Conservation (phyloP, 2,888 invertebrate species). For the Plagodis pulveraria region DNA sequence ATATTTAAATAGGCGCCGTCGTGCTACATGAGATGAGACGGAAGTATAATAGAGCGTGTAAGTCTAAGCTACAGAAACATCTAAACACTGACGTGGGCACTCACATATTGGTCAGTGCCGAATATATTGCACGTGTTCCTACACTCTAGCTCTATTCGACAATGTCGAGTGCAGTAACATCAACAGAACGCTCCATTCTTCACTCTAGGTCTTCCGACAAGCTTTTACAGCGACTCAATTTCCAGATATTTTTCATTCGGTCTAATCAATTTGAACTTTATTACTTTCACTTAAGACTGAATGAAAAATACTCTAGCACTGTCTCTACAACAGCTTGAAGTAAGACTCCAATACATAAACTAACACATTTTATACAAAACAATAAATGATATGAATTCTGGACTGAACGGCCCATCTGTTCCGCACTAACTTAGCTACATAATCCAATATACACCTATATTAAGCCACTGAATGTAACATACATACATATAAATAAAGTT, state of each 20-base stretch:
- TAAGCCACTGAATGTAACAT: slow-evolving; percentile 71
- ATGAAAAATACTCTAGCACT: neutral
- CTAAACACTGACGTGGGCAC: slow-evolving; percentile 67
- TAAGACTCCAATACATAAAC: slow-evolving; percentile 45
- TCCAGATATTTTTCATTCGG: neutral
- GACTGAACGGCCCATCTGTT: slow-evolving; percentile 45
- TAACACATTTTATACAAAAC: slow-evolving; percentile 70
- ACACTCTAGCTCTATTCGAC: slow-evolving; percentile 73
- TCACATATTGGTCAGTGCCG: slow-evolving; percentile 3
- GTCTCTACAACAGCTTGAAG: neutral
- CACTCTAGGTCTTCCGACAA: slow-evolving; percentile 18
- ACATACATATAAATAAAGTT: slow-evolving; percentile 65
- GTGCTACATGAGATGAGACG: slow-evolving; percentile 57
- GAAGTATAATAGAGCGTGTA: slow-evolving; percentile 50
- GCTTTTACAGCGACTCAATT: too few species aligned
- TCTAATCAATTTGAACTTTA: neutral
- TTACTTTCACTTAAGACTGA: neutral
- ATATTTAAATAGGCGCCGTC: slow-evolving; percentile 52
- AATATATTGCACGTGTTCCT: slow-evolving; percentile 59
- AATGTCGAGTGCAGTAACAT: slow-evolving; percentile 68
- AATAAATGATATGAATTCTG: slow-evolving; percentile 70
- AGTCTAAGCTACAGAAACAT: slow-evolving; percentile 71
- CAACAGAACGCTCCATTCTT: slow-evolving; percentile 49
- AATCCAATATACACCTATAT: slow-evolving; percentile 69
- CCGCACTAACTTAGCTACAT: slow-evolving; percentile 55